These are phyloP conservation scores for Cyclargus thomasi DNA, from an alignment of 1,140 invertebrate species.

Conservation along the genomic window DNA sequence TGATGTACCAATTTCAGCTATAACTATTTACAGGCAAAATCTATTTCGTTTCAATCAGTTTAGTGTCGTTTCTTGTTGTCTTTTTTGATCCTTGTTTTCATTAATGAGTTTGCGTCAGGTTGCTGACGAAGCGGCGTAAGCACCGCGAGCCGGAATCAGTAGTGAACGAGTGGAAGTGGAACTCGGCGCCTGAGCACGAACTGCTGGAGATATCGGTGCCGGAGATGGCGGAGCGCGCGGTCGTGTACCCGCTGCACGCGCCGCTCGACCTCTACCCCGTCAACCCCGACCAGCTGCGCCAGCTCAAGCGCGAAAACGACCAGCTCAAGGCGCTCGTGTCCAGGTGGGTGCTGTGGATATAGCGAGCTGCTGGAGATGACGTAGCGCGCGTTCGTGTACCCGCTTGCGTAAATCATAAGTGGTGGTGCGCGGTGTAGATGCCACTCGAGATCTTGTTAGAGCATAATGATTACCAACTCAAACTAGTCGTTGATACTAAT, in stretches of 20 bases:
- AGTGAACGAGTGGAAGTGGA: slow-evolving; percentile 63
- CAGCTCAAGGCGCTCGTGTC: slow-evolving; percentile 39
- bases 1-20: too few species aligned
- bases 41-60: too few species aligned
- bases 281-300: slow-evolving; percentile 41
- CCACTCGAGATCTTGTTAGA: too few species aligned
- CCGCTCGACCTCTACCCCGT: slow-evolving; percentile 64
- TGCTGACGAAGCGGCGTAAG: slow-evolving; percentile 50
- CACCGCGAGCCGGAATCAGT: slow-evolving; percentile 44
- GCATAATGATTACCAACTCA: too few species aligned
- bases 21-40: too few species aligned
- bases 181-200: slow-evolving; percentile 47
- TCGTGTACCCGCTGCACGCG: slow-evolving; percentile 76
- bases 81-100: too few species aligned
- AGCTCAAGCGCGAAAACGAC: slow-evolving; percentile 48
- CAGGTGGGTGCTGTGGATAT: slow-evolving; percentile 33
- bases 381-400: slow-evolving; percentile 73
- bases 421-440: too few species aligned
- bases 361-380: slow-evolving; percentile 57
- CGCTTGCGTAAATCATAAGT: too few species aligned
- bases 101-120: slow-evolving; percentile 44
- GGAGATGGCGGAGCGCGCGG: slow-evolving; percentile 62
- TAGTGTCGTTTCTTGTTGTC: too few species aligned
- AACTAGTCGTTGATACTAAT: too few species aligned
- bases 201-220: slow-evolving; percentile 52